Evolutionary conservation across 2,113 vertebrate species (phyloP).

Genomic region (Phrynocephalus versicolor): DNA sequence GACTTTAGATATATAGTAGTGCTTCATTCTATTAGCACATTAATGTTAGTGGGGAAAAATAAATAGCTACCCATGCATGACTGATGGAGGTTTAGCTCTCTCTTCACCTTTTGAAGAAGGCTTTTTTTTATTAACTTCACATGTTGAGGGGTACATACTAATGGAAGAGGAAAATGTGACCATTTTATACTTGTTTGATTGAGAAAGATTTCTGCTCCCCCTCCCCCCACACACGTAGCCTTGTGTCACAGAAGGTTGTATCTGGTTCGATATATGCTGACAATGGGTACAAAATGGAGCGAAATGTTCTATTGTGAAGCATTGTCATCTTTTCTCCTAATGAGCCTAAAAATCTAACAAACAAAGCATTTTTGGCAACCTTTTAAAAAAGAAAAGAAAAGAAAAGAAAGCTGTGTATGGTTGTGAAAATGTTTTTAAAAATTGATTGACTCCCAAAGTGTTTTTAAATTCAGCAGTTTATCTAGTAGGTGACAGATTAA

Average conservation of each 20-base stretch:
- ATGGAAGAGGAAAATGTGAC: slow-evolving; percentile 23
- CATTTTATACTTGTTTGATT: slow-evolving; percentile 64
- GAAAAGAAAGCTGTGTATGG: slow-evolving; percentile 76
- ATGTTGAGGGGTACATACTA: slow-evolving; percentile 49
- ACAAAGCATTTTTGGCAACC: slow-evolving; percentile 83
- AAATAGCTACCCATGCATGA: slow-evolving; percentile 67
- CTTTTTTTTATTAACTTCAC: slow-evolving; percentile 65
- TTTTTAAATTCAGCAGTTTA: slow-evolving; percentile 91
- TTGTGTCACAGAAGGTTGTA: slow-evolving; percentile 53
- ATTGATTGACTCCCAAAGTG: slow-evolving; percentile 88
- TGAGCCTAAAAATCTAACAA: slow-evolving; percentile 83
- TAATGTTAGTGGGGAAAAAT: slow-evolving; percentile 67
- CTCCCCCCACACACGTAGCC: slow-evolving; percentile 7
- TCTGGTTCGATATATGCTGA: slow-evolving; percentile 63
- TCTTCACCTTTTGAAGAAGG: slow-evolving; percentile 53
- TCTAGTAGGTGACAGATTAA: slow-evolving; percentile 90
- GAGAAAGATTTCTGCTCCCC: slow-evolving; percentile 59
- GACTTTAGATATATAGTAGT: slow-evolving; percentile 50
- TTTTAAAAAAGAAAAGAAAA: slow-evolving; percentile 33
- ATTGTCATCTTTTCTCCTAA: slow-evolving; percentile 83
- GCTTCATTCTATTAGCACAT: slow-evolving; percentile 58
- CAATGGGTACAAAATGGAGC: slow-evolving; percentile 69
- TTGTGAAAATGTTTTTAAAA: slow-evolving; percentile 81
- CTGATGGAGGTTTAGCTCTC: slow-evolving; percentile 59
- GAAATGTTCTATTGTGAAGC: slow-evolving; percentile 70